Conservation (phyloP, 2,113 vertebrate species). For the Rhea americana region DNA sequence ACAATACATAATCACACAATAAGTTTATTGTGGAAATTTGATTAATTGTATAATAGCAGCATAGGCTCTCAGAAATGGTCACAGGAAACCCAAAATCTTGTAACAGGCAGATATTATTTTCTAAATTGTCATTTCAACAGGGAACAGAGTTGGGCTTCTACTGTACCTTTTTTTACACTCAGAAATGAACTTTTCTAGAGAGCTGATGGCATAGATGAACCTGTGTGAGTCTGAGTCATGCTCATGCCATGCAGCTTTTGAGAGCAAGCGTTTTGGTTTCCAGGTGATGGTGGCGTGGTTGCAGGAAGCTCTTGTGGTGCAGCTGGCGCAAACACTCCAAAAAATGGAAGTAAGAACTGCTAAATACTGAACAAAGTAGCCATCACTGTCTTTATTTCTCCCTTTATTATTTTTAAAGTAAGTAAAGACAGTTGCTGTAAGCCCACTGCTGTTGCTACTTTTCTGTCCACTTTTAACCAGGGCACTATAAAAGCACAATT, state of each 20-base stretch:
- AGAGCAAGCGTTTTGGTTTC: neutral
- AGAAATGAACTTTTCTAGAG: neutral
- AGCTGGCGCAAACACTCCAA: neutral
- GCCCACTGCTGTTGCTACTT: neutral
- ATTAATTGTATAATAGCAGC: neutral
- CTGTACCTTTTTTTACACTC: neutral
- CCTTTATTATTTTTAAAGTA: neutral
- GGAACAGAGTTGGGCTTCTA: neutral
- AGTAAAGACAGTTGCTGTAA: neutral
- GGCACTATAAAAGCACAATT: neutral
- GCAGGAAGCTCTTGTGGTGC: neutral
- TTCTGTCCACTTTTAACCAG: neutral
- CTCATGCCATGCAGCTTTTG: neutral
- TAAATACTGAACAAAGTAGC: neutral
- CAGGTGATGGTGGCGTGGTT: neutral
- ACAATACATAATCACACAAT: neutral
- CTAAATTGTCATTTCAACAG: neutral
- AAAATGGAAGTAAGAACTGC: neutral
- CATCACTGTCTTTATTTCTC: neutral
- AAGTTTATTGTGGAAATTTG: constrained; percentile 10
- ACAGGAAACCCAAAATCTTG: neutral
- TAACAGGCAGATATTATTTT: neutral
- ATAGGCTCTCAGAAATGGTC: neutral
- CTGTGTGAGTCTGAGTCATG: neutral
- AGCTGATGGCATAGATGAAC: neutral